Evolutionary conservation across 2,113 vertebrate species (phyloP), one percentile per base, ranked within the genome.

Genomic region (Gallinago paraguaiae): DNA sequence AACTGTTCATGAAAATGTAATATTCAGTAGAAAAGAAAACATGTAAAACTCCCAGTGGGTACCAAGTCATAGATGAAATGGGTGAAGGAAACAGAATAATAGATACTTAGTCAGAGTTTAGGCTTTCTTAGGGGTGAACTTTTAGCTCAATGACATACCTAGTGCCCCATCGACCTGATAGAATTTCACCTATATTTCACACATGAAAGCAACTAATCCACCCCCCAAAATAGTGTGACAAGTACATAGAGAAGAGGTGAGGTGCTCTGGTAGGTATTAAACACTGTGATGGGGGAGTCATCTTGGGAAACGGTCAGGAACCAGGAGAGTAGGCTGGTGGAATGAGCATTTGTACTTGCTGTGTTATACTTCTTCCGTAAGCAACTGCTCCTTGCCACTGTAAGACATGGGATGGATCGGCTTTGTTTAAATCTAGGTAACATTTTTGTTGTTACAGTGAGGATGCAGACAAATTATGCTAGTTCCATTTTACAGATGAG

Each of bases 11-110:
- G 60, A 60, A 87, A 78, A 72, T 43, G 7, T 82, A 61, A 35
- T 74, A 74, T 35, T 79, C 8, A 27, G 27, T 69, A 57, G 41
- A 51, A 65, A 60, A 77, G 39, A 71, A 82, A 72, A 48, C 5
- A n/a, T 2, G 0, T n/a, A 56, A 71, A 78, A 54, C 8, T 12
- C 15, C 11, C 13, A 33, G 0, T 51, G 41, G 50, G 41, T 11
- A 78, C 35, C 7, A 31, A 25, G 33, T 28, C n/a, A 13, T 46
- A 41, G 25, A 25, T 37, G 19, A n/a, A 61, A 23, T n/a, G 14
- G 15, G 17, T 74, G 68, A 68, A 74, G 33, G 28, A 61, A 60
- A 67, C 10, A 24, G 59, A 72, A 60, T 63, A 72, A 48, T 6
- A 39, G 51, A 37, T 64, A 17, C 17, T 14, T 67, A 60, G 13